Percentiles rank a stretch among this genome's conserved stretches.
Evolutionary conservation across 2,888 invertebrate species (phyloP).

Genomic region (Corbicula japonica): DNA sequence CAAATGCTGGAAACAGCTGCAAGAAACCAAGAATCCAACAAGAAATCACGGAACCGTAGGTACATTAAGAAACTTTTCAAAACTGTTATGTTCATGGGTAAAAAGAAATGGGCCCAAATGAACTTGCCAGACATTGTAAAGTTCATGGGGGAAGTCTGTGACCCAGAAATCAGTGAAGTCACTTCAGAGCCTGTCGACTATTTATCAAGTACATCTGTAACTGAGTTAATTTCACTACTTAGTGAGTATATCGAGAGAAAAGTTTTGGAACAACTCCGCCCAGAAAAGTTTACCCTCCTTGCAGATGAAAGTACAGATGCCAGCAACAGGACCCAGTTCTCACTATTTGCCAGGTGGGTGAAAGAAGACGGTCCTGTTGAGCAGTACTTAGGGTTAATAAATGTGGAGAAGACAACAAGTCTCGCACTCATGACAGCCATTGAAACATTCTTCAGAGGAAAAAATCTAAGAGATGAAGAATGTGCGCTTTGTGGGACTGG

Average conservation of each 20-base stretch:
- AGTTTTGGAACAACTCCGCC: background rate
- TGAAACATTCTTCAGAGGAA: background rate
- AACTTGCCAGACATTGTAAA: too few species aligned
- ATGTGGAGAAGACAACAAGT: slow-evolving; percentile 6
- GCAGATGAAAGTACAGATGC: slow-evolving; percentile 16
- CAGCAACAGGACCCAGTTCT: slow-evolving; percentile 12
- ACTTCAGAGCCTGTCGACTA: background rate
- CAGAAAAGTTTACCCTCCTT: slow-evolving; percentile 10
- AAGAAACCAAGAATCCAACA: background rate
- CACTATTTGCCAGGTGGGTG: background rate
- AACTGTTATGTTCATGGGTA: background rate
- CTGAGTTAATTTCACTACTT: background rate
- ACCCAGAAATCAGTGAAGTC: background rate
- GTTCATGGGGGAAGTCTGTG: too few species aligned
- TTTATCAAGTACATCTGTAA: slow-evolving; percentile 9
- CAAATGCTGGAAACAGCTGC: too few species aligned
- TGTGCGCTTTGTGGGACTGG: slow-evolving; percentile 13
- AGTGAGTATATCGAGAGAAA: too few species aligned
- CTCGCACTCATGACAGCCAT: slow-evolving; percentile 12
- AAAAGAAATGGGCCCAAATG: slow-evolving; percentile 10
- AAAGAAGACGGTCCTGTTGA: background rate
- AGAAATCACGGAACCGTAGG: background rate
- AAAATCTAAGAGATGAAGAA: slow-evolving; percentile 8
- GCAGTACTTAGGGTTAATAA: background rate
- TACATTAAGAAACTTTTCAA: slow-evolving; percentile 1